Conservation (phyloP, 2,888 invertebrate genomes). For the Platycheirus rosarum region DNA sequence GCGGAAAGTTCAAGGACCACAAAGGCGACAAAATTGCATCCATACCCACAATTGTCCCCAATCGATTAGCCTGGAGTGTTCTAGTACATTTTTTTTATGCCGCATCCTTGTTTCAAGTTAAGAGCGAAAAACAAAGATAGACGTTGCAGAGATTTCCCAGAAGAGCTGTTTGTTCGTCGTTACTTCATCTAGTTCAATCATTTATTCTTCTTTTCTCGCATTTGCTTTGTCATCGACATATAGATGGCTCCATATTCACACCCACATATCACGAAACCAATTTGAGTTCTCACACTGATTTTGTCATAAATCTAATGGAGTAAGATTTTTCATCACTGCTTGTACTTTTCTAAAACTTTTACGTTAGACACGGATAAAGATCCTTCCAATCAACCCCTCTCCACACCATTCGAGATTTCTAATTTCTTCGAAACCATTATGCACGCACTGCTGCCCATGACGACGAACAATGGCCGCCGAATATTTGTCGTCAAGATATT, state of each 20-base stretch:
- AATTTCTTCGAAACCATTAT: constrained; percentile 1
- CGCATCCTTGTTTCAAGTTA: constrained; percentile 7
- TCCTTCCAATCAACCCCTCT: background rate
- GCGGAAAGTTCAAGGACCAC: constrained; percentile 27
- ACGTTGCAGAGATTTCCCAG: constrained; percentile 29
- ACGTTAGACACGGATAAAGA: background rate
- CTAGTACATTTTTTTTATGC: background rate
- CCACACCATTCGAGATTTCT: too few species aligned
- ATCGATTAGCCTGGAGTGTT: constrained; percentile 10
- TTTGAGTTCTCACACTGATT: too few species aligned
- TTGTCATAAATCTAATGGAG: too few species aligned
- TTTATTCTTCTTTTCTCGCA: background rate
- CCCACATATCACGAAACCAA: too few species aligned
- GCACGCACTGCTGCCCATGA: constrained; percentile 10
- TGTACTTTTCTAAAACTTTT: too few species aligned
- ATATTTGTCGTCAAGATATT: constrained; percentile 13
- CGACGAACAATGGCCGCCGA: background rate
- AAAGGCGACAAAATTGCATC: constrained; percentile 22
- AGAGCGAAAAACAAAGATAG: constrained; percentile 18
- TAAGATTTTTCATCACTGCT: too few species aligned
- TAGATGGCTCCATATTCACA: background rate
- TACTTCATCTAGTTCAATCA: constrained; percentile 8
- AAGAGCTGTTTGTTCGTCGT: background rate
- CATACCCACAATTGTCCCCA: constrained; percentile 16
- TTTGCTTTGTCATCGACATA: constrained; percentile 9